Evolutionary conservation across 2,797 vertebrate genomes (phyloP).

Genomic region (Spea hammondii): DNA sequence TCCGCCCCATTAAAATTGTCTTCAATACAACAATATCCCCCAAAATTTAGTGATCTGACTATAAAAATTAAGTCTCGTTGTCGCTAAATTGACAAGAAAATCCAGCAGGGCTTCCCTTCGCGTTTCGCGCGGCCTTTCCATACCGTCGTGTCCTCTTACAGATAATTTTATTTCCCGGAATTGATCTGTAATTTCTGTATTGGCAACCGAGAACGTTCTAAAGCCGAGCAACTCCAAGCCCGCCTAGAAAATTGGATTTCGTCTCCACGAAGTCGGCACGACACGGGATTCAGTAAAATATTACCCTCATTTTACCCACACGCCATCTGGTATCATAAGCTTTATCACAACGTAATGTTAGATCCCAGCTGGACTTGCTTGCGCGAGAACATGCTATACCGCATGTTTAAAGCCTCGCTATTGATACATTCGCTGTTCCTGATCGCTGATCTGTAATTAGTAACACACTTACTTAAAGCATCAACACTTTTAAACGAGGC

Average conservation of each 20-base stretch:
- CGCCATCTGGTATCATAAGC: conserved; percentile 43
- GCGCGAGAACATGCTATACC: conserved; percentile 8
- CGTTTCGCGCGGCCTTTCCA: neutral
- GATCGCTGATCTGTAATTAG: conserved; percentile 46
- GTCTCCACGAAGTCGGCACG: conserved; percentile 4
- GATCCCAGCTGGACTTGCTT: conserved; percentile 35
- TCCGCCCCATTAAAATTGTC: too few species aligned
- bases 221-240: neutral
- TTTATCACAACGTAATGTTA: conserved; percentile 37
- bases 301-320: conserved; percentile 18
- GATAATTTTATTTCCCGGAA: neutral
- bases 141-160: too few species aligned
- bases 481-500: conserved; percentile 1
- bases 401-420: conserved; percentile 13
- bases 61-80: neutral
- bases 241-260: conserved; percentile 31
- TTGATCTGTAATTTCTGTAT: conserved; percentile 3
- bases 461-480: conserved; percentile 27
- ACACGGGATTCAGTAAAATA: conserved; percentile 19
- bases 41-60: too few species aligned
- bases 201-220: neutral
- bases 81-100: conserved; percentile 3
- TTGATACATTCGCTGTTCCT: conserved; percentile 24
- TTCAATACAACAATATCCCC: too few species aligned
- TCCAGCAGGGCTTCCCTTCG: neutral